phyloP scores from a whole-genome alignment of 2,888 invertebrate genomes.

The Drosophila borealis region DNA sequence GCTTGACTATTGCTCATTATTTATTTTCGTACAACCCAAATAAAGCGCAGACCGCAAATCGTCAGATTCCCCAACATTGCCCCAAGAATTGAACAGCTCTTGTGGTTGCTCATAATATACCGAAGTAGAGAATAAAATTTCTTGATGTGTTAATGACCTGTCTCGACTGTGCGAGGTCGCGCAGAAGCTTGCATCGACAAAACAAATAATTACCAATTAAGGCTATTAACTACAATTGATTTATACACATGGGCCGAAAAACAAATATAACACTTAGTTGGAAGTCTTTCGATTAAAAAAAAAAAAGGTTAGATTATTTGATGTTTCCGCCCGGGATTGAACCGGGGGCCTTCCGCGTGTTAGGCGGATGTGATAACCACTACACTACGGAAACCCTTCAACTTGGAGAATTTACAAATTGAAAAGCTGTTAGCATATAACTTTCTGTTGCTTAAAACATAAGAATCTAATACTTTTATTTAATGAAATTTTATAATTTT shows the following conservation, averaged over 20 bases:
- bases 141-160: conserved; percentile 10
- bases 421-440: not conserved
- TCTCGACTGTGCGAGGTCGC: not conserved
- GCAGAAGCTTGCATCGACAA: not conserved
- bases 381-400: conserved; percentile 37
- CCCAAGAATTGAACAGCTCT: conserved; percentile 16
- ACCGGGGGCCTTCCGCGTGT: conserved; percentile 46
- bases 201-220: too few relatives aligned
- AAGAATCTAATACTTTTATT: not conserved
- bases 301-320: too few relatives aligned
- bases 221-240: not conserved
- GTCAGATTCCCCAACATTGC: conserved; percentile 15
- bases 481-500: not conserved
- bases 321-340: conserved; percentile 49
- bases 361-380: conserved; percentile 48
- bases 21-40: conserved; percentile 55
- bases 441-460: not conserved
- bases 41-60: conserved; percentile 20
- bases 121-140: not conserved
- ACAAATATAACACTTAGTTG: too few relatives aligned
- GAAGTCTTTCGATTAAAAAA: too few relatives aligned
- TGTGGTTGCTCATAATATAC: not conserved
- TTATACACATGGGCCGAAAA: too few relatives aligned
- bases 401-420: not conserved
- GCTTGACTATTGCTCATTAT: conserved; percentile 49